These are phyloP conservation scores for Nipponia nippon DNA, from an alignment of 2,113 vertebrate species.

Conservation along the genomic window DNA sequence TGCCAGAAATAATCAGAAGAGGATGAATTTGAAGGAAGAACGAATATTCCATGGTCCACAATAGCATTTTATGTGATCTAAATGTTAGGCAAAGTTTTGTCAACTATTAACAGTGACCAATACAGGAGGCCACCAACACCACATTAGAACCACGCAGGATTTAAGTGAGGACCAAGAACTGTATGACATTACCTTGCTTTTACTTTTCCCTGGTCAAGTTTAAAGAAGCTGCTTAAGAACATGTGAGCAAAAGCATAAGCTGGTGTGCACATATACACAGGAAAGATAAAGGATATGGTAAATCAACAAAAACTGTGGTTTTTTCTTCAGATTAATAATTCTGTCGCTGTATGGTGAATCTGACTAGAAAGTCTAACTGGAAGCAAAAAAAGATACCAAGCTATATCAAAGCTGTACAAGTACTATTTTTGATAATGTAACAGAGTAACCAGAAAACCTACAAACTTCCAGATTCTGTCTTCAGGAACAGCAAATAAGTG, in stretches of 20 bases:
- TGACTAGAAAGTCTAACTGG: neutral
- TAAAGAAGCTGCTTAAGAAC: neutral
- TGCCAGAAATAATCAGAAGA: neutral
- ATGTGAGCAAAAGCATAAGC: rapidly evolving
- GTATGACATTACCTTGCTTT: neutral
- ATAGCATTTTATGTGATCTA: neutral
- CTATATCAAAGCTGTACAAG: neutral
- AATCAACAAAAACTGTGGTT: neutral
- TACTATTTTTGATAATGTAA: neutral
- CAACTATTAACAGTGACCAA: neutral
- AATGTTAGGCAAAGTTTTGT: neutral
- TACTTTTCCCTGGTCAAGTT: neutral
- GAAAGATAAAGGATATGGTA: neutral
- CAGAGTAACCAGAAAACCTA: neutral
- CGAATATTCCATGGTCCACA: neutral
- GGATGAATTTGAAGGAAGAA: neutral
- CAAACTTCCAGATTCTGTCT: neutral
- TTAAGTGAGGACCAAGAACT: neutral
- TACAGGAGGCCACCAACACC: neutral
- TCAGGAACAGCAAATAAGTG: neutral
- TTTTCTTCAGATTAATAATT: neutral
- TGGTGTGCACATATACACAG: neutral
- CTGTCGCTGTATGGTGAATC: neutral
- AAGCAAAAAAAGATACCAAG: neutral
- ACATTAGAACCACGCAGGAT: neutral